Percentiles rank a stretch among this genome's conserved stretches.
Evolutionary conservation across 1,140 invertebrate genomes (phyloP).

Genomic region (Lepidurus couesii): DNA sequence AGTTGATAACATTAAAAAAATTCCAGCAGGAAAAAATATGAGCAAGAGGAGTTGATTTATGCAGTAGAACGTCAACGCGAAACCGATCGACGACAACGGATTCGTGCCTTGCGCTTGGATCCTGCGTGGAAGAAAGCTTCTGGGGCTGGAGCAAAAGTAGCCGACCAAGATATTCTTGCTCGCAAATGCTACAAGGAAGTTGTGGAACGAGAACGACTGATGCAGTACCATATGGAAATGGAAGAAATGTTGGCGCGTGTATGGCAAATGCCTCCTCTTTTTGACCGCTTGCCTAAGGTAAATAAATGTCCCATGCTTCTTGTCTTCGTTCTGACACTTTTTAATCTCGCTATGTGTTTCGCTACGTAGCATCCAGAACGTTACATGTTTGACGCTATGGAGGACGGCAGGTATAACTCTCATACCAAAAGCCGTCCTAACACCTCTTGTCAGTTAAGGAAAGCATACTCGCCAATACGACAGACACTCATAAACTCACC

Average conservation of each 20-base stretch:
- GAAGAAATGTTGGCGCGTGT: constrained; percentile 32
- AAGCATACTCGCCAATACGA: neutral
- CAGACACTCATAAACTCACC: neutral
- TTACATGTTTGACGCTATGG: neutral
- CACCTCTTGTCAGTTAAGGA: neutral
- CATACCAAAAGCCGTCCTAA: neutral
- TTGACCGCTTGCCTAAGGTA: constrained; percentile 26
- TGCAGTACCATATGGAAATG: constrained; percentile 33
- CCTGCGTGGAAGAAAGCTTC: constrained; percentile 30
- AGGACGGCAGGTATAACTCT: neutral
- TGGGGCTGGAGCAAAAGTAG: constrained; percentile 26
- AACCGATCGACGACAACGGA: constrained; percentile 12
- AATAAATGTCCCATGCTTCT: neutral
- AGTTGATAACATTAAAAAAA: neutral
- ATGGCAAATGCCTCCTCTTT: constrained; percentile 34
- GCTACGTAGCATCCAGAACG: neutral
- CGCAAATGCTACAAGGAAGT: constrained; percentile 32
- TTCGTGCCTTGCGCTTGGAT: constrained; percentile 30
- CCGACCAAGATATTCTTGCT: constrained; percentile 28
- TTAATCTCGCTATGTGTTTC: no score
- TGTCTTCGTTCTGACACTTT: neutral
- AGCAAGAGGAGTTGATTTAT: constrained; percentile 14
- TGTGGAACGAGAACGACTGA: constrained; percentile 27
- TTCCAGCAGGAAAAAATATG: constrained; percentile 28
- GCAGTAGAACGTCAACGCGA: constrained; percentile 25